Base-by-base conservation (phyloP, 2,113 vertebrate species). In the Ammodytes marinus region DNA sequence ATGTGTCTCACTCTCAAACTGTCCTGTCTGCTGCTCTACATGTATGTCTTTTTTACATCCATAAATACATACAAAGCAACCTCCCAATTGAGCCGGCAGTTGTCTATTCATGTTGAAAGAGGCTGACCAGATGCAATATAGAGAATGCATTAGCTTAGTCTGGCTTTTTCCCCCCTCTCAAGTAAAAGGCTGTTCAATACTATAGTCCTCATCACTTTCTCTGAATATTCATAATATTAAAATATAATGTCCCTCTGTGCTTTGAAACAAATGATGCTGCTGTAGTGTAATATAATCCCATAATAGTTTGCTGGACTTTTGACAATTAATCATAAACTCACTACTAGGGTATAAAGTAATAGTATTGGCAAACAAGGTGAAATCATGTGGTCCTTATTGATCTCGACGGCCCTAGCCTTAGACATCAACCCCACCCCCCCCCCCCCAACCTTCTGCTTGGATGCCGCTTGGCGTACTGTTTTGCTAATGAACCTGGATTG, bases 401-500 rank as follows among this genome's bases (percentile, higher is more conserved):
- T 54, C 13, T 64, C 6, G 66, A 6, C 69, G 63, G 75, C 76
- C 69, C 54, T 8, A 3, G 6, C 52, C 52, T 60, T 63, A 13
- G 13, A 58, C 64, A 52, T 69, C 47, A 55, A 14, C 55, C 59
- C 63, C 52, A 17, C 4, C 15, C 17, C 15, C 7, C 9, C 60
- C 40, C 53, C 9, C 42, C 12, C 9, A 5, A 12, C 11, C 11
- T 40, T 63, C 55, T 59, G 60, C 65, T 40, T 59, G 86, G 57
- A 70, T 79, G 78, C 47, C 65, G 74, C 74, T 42, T 77, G 74
- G 59, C 13, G 37, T 77, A 68, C 84, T 77, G 72, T 63, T 27
- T 67, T 60, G 79, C 86, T 92, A 89, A 93, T 92, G 85, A 90
- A 67, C 67, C 77, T 58, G 84, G 64, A 75, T 68, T 73, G 88